Evolutionary conservation across 2,113 vertebrate genomes (phyloP).

Genomic region (Irena cyanogastra): DNA sequence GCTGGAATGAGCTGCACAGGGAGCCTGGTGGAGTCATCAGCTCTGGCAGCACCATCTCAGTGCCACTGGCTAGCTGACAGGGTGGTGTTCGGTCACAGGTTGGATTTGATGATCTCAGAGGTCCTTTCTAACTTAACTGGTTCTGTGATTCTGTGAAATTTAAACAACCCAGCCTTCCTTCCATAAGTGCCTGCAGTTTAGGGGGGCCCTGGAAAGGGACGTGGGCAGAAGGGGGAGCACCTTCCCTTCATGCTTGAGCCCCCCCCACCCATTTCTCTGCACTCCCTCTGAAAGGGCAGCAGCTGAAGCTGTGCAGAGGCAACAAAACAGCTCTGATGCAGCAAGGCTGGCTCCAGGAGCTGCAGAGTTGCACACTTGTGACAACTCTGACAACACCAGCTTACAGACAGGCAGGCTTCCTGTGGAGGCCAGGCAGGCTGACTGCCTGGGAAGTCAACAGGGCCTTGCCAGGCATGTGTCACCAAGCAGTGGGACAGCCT

Average conservation of each 20-base stretch:
- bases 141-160: neutral
- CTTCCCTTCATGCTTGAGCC: neutral
- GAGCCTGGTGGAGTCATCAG: neutral
- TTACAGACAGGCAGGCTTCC: neutral
- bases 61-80: neutral
- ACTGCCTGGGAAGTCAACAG: neutral
- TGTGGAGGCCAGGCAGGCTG: neutral
- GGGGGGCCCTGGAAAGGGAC: neutral
- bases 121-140: neutral
- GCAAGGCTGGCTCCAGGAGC: neutral
- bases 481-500: neutral
- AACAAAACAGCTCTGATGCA: neutral
- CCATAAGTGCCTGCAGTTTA: neutral
- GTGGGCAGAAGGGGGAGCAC: accelerated
- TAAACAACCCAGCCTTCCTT: neutral
- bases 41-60: neutral
- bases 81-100: accelerated
- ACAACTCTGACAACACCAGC: accelerated
- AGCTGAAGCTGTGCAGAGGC: neutral
- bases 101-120: neutral
- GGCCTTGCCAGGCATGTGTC: neutral
- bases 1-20: neutral
- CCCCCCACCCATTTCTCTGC: neutral
- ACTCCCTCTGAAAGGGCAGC: neutral
- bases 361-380: accelerated